Base-by-base conservation (phyloP, 2,113 vertebrate species). In the Struthio camelus region DNA sequence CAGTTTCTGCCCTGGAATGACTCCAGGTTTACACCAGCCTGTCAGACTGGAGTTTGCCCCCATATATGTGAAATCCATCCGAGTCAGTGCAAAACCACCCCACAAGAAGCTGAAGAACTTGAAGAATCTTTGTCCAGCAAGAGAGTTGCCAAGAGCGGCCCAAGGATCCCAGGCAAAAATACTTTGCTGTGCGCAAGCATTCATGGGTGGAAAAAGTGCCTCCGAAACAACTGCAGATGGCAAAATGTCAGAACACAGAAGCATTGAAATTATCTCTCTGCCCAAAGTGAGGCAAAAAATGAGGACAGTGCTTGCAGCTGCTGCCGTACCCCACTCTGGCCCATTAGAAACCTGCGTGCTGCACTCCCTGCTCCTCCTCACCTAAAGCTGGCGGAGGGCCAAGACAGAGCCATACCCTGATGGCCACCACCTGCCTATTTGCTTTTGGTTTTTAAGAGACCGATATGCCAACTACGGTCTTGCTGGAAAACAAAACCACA, bases 111-210 rank as follows among this genome's bases (percentile, higher is more conserved):
- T 64, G 6, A 90, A 91, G 75, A 93, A 86, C 76, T 93, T 70
- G 48, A 93, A 89, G 84, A 94, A 96, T 93, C 54, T 86, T 54
- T 80, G 66, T 86, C 91, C 46, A 93, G 88, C 30, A 82, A 2
- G 4, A 71, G 17, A 92, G 24, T 36, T 8, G 6, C 80, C 70
- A 85, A 87, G 66, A 36, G 66, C 34, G 85, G 59, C 66, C 72
- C 80, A 93, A 87, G 62, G 94, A 93, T 81, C 48, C 73, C 13
- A 42, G 90, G 66, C 19, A 94, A 95, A 95, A 97, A 85, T 91
- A 95, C 70, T 93, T 85, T 64, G 27, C 30, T 90, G 85, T 67
- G 59, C 90, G 84, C 91, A 96, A 95, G 89, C 65, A 91, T 46
- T 80, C 71, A 87, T 64, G 94, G 56, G 67, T 80, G 82, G 87